phyloP scores from a whole-genome alignment of 2,113 vertebrate genomes.

The Oncorhynchus masou region DNA sequence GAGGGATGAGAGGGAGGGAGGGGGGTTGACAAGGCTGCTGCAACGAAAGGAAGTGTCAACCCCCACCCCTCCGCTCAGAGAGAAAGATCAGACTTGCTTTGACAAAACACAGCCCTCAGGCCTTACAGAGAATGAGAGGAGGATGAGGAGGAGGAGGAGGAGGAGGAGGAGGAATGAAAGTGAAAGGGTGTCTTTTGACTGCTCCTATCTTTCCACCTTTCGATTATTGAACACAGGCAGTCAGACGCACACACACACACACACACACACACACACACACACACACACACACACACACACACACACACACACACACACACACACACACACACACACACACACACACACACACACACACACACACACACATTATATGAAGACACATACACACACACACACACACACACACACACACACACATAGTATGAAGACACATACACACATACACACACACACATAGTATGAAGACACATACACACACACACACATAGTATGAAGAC shows the following conservation, averaged over 20 bases:
- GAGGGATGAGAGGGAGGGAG: slow-evolving; percentile 15
- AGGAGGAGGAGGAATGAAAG: not conserved
- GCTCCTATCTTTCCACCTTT: slow-evolving; percentile 14
- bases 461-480: too few relatives aligned
- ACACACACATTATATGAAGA: too few relatives aligned
- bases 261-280: too few relatives aligned
- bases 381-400: too few relatives aligned
- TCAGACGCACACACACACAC: not conserved
- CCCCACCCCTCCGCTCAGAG: slow-evolving; percentile 21
- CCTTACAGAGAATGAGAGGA: not conserved
- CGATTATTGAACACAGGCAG: slow-evolving; percentile 17
- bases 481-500: too few relatives aligned
- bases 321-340: too few relatives aligned
- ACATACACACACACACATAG: too few relatives aligned
- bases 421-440: too few relatives aligned
- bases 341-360: too few relatives aligned
- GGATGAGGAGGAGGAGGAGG: not conserved
- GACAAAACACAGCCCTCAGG: slow-evolving; percentile 43
- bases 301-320: too few relatives aligned
- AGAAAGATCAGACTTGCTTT: slow-evolving; percentile 23
- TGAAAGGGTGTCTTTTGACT: slow-evolving; percentile 17
- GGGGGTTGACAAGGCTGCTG: slow-evolving; percentile 37
- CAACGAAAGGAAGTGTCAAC: slow-evolving; percentile 51
- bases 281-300: too few relatives aligned
- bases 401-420: too few relatives aligned